Conservation (phyloP, 1,140 invertebrate species). For the Macrobrachium rosenbergii region DNA sequence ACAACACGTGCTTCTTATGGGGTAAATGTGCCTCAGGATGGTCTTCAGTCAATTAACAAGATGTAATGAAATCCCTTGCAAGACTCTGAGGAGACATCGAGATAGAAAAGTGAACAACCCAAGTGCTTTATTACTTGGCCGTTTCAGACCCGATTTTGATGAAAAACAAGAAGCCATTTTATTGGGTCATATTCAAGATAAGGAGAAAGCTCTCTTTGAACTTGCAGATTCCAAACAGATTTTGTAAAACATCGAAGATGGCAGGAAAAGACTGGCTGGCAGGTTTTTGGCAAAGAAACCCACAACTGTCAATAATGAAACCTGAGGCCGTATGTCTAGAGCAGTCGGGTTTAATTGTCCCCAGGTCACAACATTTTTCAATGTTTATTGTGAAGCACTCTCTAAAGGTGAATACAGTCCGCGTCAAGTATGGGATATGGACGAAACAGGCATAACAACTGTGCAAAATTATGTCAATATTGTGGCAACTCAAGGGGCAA, state of each 20-base stretch:
- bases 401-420: too few species aligned
- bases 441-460: too few species aligned
- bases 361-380: too few species aligned
- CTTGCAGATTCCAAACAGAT: too few species aligned
- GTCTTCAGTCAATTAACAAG: slow-evolving; percentile 40
- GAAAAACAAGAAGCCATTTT: neutral
- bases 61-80: slow-evolving; percentile 37
- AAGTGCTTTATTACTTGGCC: neutral
- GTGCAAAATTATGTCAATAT: slow-evolving; percentile 20
- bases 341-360: too few species aligned
- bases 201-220: slow-evolving; percentile 36
- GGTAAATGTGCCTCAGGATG: neutral
- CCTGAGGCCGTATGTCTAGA: too few species aligned
- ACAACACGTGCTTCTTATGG: neutral
- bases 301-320: too few species aligned
- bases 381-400: too few species aligned
- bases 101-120: slow-evolving; percentile 34
- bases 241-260: too few species aligned
- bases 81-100: slow-evolving; percentile 32
- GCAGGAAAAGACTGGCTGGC: too few species aligned
- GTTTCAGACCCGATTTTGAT: slow-evolving; percentile 30
- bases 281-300: too few species aligned
- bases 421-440: too few species aligned
- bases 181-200: slow-evolving; percentile 26
- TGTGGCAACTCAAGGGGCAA: slow-evolving; percentile 33